Evolutionary conservation across 2,797 vertebrate species (phyloP).

Genomic region (Schizopygopsis pylzovi): DNA sequence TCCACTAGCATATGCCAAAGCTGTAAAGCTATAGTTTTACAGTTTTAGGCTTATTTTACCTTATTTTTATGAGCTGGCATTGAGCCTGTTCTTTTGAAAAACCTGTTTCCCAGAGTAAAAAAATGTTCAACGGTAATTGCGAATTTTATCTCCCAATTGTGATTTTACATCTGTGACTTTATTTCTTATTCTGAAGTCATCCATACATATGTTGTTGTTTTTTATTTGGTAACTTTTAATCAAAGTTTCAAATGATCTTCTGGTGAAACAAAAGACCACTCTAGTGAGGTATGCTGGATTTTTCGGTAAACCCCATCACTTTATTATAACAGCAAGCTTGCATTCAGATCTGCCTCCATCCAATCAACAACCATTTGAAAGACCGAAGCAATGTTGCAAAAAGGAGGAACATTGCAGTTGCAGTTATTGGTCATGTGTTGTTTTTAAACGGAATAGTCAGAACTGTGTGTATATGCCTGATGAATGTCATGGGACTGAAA

Average conservation of each 20-base stretch:
- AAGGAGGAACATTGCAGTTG: no score
- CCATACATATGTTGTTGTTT: neutral
- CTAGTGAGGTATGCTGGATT: neutral
- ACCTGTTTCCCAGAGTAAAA: neutral
- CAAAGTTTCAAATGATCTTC: neutral
- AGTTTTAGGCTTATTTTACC: conserved; percentile 54
- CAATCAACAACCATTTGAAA: neutral
- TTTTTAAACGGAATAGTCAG: neutral
- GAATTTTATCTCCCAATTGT: neutral
- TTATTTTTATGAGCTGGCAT: conserved; percentile 24
- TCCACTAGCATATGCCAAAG: conserved; percentile 69
- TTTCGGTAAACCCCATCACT: neutral
- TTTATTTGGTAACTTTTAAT: neutral
- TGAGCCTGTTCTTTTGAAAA: conserved; percentile 22
- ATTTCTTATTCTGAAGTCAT: neutral
- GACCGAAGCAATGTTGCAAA: neutral
- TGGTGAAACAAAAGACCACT: neutral
- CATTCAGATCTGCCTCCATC: neutral
- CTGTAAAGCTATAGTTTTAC: conserved; percentile 63
- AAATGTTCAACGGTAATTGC: neutral
- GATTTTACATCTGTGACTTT: neutral
- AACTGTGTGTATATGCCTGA: neutral
- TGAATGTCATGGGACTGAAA: no score
- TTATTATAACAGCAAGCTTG: neutral
- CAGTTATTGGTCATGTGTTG: neutral